phyloP scores from a whole-genome alignment of 2,113 vertebrate genomes.

The Steatornis caripensis region DNA sequence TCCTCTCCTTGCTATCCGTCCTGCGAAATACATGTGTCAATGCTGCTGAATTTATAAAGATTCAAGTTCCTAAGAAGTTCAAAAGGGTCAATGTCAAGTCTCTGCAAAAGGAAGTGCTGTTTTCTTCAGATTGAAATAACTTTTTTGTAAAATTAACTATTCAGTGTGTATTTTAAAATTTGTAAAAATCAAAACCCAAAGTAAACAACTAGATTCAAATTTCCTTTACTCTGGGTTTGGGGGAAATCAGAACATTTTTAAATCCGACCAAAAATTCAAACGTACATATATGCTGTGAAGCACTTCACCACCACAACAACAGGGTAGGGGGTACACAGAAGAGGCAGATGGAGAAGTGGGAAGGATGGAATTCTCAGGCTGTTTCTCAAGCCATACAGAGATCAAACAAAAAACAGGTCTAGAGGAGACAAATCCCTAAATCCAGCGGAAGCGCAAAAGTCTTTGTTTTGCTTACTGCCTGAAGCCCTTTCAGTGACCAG shows the following conservation, averaged over 20 bases:
- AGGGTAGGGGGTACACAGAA: not conserved
- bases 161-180: not conserved
- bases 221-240: not conserved
- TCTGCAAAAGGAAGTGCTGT: not conserved
- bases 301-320: not conserved
- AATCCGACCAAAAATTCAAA: not conserved
- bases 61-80: not conserved
- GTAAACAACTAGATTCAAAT: not conserved
- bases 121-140: not conserved
- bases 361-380: not conserved
- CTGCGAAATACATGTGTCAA: accelerated
- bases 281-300: not conserved
- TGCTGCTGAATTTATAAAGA: not conserved
- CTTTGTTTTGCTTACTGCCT: not conserved
- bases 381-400: not conserved
- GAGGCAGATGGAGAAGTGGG: not conserved
- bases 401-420: not conserved
- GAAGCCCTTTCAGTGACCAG: not conserved
- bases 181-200: not conserved
- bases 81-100: not conserved
- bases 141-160: not conserved
- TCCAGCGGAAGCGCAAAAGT: not conserved
- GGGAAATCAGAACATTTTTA: not conserved
- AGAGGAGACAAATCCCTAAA: not conserved
- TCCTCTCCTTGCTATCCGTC: not conserved